Conservation (phyloP, 30 jellyfish, hydroid and myxozoan genomes). For the Turritopsis rubra region DNA sequence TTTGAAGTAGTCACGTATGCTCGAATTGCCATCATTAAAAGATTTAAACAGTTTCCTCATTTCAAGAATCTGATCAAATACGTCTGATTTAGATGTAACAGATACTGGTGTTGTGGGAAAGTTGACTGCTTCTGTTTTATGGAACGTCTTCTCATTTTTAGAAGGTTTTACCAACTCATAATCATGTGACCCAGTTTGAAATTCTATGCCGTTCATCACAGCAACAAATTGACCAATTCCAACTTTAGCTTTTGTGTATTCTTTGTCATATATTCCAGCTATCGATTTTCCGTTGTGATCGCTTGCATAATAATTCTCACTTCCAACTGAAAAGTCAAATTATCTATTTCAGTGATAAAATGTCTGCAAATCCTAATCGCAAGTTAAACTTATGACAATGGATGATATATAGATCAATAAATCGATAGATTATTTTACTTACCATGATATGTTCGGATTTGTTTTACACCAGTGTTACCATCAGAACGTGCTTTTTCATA, state of each 20-base stretch:
- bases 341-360: no score
- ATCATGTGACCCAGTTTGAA: background rate
- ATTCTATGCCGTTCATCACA: constrained; percentile 17
- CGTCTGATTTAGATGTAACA: background rate
- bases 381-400: no score
- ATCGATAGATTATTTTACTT: background rate
- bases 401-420: no score
- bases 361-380: no score
- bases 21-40: background rate
- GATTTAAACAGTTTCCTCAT: constrained; percentile 7
- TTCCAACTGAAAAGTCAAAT: background rate
- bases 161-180: background rate
- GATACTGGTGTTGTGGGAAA: background rate
- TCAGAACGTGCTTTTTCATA: constrained; percentile 25
- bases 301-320: background rate
- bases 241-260: background rate
- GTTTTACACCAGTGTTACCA: constrained; percentile 21
- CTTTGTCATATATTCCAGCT: constrained; percentile 12
- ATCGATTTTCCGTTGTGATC: background rate
- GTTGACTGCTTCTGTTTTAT: background rate
- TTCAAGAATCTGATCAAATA: background rate
- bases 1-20: background rate
- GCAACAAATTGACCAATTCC: constrained; percentile 15
- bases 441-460: background rate
- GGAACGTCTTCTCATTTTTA: background rate